Evolutionary conservation across 2,888 invertebrate species (phyloP), one percentile per base, ranked within the genome.

Genomic region (Noctuana brunneofusca): DNA sequence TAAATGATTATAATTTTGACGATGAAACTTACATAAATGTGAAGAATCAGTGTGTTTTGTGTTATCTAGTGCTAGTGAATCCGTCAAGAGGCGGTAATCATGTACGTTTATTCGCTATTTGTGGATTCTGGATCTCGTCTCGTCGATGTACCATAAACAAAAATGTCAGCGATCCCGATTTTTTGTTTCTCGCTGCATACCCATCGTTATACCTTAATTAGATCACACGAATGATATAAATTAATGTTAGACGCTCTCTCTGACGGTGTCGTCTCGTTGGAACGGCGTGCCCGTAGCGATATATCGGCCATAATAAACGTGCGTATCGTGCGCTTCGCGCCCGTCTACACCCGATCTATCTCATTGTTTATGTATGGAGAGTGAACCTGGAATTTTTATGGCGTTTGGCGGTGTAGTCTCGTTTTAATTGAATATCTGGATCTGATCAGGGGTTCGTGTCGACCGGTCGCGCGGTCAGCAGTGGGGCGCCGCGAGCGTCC

Each of bases 161-260:
- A 92, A 92, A 92, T 92, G 92, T 92, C 92, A 92, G 91, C 91
- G 90, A 90, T 91, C 90, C 88, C 87, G 80, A 92, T 90, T 92
- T 92, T 92, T 92, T 92, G 90, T 90, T 90, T 91, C 90, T 87
- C 80, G 78, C 85, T 87, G 89, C 87, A 87, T 90, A 84, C 84
- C 85, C 83, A 86, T 86, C 86, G 85, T 83, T 89, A 81, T 78
- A 89, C 83, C 82, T 76, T 87, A 89, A 88, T 88, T 89, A 88
- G 84, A 90, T 89, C 89, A 89, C 88, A 86, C 84, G 89, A 89
- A 87, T 87, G 82, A 86, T 87, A 85, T 85, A 84, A 86, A 89
- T 84, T 89, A 85, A 85, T 84, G 79, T 76, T 82, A 83, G 85
- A 86, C 82, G 86, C 84, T 85, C 83, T 86, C 86, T 83, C 81